These are phyloP conservation scores for Clupea harengus DNA, from an alignment of 2,113 vertebrate species.

Conservation along the genomic window DNA sequence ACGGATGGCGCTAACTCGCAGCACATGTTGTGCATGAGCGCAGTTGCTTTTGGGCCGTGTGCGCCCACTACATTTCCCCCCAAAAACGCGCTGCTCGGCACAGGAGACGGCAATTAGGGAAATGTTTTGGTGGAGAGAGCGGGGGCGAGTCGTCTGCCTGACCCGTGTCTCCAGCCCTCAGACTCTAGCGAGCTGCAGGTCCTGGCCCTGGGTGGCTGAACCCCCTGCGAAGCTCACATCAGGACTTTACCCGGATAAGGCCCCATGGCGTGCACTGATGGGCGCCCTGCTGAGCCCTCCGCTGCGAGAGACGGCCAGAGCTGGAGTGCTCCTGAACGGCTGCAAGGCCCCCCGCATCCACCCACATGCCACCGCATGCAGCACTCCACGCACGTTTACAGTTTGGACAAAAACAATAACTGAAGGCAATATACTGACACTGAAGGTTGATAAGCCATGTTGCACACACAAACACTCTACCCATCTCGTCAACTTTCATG, in stretches of 20 bases:
- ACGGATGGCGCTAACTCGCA: background rate
- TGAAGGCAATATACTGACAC: background rate
- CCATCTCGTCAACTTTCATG: background rate
- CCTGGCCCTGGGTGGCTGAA: background rate
- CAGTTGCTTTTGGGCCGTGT: background rate
- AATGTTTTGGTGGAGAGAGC: background rate
- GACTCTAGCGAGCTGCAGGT: background rate
- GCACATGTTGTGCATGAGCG: background rate
- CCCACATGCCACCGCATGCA: background rate
- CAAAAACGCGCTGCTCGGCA: background rate
- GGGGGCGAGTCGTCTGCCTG: background rate
- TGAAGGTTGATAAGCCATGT: background rate
- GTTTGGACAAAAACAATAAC: slow-evolving; percentile 1
- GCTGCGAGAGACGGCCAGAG: background rate
- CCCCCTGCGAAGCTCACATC: background rate
- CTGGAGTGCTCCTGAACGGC: background rate
- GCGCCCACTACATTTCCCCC: background rate
- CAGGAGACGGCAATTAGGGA: slow-evolving; percentile 1
- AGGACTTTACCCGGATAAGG: background rate
- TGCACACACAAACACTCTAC: background rate
- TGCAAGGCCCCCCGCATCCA: background rate
- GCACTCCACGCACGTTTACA: background rate
- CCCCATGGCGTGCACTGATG: background rate
- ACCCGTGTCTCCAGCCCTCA: background rate
- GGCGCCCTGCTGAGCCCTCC: background rate